A percentile compares a stretch with the other conserved stretches of the same genome.
These are phyloP conservation scores for Boloria euphrosyne DNA, from an alignment of 2,888 invertebrate species.

Conservation along the genomic window DNA sequence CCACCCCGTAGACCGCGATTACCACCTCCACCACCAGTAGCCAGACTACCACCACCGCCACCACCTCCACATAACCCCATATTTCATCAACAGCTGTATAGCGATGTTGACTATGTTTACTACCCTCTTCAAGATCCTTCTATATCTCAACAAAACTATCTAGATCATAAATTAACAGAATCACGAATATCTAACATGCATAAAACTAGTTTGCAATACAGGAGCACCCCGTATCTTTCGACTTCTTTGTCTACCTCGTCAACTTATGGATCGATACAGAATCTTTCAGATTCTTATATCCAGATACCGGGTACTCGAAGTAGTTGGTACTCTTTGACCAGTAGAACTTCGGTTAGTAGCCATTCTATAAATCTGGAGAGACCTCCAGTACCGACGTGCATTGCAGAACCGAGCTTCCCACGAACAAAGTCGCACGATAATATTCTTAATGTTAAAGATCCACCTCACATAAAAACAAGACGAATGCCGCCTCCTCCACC, in stretches of 20 bases:
- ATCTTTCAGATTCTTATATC: conserved; percentile 88
- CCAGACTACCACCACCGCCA: conserved; percentile 86
- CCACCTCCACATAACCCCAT: conserved; percentile 91
- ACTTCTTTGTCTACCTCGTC: conserved; percentile 85
- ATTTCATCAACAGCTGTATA: conserved; percentile 94
- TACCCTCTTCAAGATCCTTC: conserved; percentile 95
- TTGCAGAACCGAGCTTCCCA: conserved; percentile 81
- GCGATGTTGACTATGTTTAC: conserved; percentile 95
- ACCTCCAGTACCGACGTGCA: conserved; percentile 83
- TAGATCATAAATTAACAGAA: conserved; percentile 93
- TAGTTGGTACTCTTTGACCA: conserved; percentile 85
- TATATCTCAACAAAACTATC: conserved; percentile 94
- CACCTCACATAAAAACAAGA: conserved; percentile 76
- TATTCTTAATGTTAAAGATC: conserved; percentile 84
- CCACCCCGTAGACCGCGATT: conserved; percentile 83
- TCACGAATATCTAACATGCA: conserved; percentile 84
- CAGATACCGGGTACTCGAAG: conserved; percentile 82
- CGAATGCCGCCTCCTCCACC: conserved; percentile 81
- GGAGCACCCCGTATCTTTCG: conserved; percentile 91
- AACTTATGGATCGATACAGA: conserved; percentile 90
- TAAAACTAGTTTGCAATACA: conserved; percentile 89
- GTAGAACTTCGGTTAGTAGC: conserved; percentile 82
- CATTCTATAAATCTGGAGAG: conserved; percentile 86
- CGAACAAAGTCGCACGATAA: conserved; percentile 92
- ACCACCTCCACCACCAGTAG: conserved; percentile 86